Conservation (phyloP, 2,113 vertebrate species). For the Daboia siamensis region DNA sequence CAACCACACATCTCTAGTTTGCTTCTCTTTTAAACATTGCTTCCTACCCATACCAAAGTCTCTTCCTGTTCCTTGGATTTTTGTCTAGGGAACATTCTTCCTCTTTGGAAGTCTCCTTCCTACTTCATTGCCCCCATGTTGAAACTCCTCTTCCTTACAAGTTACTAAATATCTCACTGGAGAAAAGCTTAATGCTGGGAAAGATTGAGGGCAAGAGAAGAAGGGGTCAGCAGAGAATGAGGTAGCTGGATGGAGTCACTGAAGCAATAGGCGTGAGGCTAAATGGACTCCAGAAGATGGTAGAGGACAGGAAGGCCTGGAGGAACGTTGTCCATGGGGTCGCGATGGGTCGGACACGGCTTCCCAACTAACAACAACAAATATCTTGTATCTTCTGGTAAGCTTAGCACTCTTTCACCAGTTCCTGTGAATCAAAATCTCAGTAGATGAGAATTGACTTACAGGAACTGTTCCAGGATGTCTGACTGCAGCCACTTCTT, state of each 20-base stretch:
- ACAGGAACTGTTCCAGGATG: too few species aligned
- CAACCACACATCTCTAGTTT: not conserved
- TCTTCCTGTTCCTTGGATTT: not conserved
- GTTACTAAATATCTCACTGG: not conserved
- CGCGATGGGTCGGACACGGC: too few species aligned
- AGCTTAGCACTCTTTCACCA: not conserved
- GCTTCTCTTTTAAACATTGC: not conserved
- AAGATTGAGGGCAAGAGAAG: too few species aligned
- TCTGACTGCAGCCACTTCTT: too few species aligned
- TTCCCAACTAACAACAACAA: too few species aligned
- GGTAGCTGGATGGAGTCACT: too few species aligned
- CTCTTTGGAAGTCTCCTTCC: not conserved
- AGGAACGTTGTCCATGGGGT: too few species aligned
- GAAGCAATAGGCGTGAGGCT: too few species aligned
- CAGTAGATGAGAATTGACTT: not conserved
- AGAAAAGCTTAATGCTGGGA: too few species aligned
- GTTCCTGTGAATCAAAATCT: not conserved
- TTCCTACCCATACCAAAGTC: not conserved
- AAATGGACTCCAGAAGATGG: too few species aligned
- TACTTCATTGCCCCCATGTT: not conserved
- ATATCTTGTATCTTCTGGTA: not conserved
- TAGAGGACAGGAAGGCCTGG: too few species aligned
- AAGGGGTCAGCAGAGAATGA: too few species aligned
- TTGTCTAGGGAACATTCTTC: not conserved
- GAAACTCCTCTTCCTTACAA: not conserved